Conservation (phyloP, 2,888 invertebrate genomes). For the Colostygia pectinataria region DNA sequence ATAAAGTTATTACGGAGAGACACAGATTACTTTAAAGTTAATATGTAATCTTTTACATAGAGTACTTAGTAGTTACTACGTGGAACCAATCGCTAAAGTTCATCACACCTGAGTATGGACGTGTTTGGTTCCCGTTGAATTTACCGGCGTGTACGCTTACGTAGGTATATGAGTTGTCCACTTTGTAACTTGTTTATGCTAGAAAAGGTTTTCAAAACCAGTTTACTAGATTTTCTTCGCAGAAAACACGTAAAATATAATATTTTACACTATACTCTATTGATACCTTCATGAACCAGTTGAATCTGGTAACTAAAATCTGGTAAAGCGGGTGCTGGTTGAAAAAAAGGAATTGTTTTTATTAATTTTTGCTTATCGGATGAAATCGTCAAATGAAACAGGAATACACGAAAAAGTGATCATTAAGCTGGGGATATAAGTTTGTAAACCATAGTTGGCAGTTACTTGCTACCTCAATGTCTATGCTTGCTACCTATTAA, state of each 20-base stretch:
- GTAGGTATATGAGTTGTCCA: slow-evolving; percentile 12
- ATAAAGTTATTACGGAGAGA: slow-evolving; percentile 30
- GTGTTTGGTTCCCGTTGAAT: slow-evolving; percentile 32
- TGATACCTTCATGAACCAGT: too few species aligned
- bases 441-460: too few species aligned
- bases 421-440: too few species aligned
- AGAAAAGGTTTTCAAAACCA: slow-evolving; percentile 3
- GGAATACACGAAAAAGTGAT: too few species aligned
- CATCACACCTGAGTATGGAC: slow-evolving; percentile 34
- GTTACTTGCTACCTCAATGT: too few species aligned
- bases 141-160: slow-evolving; percentile 18
- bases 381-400: too few species aligned
- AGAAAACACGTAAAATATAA: not conserved
- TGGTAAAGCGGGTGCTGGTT: too few species aligned
- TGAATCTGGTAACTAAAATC: too few species aligned
- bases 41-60: slow-evolving; percentile 18
- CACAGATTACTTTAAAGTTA: slow-evolving; percentile 36
- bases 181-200: slow-evolving; percentile 14
- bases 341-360: too few species aligned
- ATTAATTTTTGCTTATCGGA: too few species aligned
- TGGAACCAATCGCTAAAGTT: slow-evolving; percentile 36
- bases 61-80: slow-evolving; percentile 16
- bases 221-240: slow-evolving; percentile 1
- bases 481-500: too few species aligned
- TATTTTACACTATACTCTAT: not conserved